Evolutionary conservation across 2,113 vertebrate species (phyloP).

Genomic region (Bungarus multicinctus): DNA sequence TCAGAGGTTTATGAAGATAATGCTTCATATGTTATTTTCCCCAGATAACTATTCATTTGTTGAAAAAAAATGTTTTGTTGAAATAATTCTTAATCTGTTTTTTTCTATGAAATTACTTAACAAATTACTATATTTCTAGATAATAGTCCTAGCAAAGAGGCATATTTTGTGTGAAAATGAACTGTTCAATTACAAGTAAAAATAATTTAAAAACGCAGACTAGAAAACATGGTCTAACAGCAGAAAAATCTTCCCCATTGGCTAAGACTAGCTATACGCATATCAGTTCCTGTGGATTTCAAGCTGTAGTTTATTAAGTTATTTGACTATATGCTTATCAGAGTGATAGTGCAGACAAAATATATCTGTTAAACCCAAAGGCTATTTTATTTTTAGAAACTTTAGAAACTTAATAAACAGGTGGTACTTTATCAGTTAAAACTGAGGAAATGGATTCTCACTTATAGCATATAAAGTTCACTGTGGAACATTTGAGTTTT

Average conservation of each 20-base stretch:
- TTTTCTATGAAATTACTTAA: not conserved
- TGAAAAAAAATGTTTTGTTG: slow-evolving; percentile 18
- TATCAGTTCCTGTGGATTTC: not conserved
- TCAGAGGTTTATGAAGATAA: not conserved
- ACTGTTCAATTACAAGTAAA: not conserved
- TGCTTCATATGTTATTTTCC: not conserved
- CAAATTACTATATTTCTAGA: not conserved
- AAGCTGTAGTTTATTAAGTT: not conserved
- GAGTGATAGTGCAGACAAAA: not conserved
- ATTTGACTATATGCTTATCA: not conserved
- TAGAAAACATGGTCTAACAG: not conserved
- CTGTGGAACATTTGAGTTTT: not conserved
- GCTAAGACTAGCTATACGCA: not conserved
- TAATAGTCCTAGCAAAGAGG: too few species aligned
- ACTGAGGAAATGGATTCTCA: not conserved
- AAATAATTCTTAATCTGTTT: slow-evolving; percentile 3
- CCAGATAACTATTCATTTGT: not conserved
- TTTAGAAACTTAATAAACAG: not conserved
- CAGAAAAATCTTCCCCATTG: not conserved
- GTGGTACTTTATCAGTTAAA: not conserved
- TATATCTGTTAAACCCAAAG: not conserved
- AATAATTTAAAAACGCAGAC: not conserved
- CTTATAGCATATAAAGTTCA: not conserved
- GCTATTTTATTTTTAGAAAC: not conserved
- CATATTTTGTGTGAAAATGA: not conserved